Conservation (phyloP, 2,797 vertebrate species). For the Tympanoctomys barrerae region DNA sequence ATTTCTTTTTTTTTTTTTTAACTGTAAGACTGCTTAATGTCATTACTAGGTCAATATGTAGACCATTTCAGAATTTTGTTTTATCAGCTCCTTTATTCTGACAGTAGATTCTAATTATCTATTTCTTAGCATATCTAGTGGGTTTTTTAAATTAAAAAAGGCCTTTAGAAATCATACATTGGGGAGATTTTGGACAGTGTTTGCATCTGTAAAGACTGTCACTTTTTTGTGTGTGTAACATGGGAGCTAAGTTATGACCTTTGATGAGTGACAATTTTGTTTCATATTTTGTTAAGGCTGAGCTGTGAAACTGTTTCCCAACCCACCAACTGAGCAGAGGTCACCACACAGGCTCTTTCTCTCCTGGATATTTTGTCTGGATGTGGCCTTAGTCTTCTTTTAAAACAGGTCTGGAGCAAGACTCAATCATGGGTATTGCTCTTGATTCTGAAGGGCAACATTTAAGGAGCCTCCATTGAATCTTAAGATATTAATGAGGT, state of each 20-base stretch:
- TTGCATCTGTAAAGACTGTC: background rate
- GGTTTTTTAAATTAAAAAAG: constrained; percentile 15
- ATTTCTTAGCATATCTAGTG: background rate
- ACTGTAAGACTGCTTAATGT: background rate
- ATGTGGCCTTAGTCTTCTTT: background rate
- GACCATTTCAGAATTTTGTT: background rate
- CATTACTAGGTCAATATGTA: background rate
- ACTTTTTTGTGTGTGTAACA: background rate
- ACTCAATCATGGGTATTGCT: background rate
- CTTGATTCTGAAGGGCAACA: background rate
- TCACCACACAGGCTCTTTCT: background rate
- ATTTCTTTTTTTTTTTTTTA: background rate
- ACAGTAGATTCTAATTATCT: background rate
- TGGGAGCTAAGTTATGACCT: background rate
- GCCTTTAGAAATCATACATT: background rate
- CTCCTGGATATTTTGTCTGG: background rate
- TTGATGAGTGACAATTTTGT: background rate
- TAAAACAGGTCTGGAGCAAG: background rate
- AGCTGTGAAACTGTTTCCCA: background rate
- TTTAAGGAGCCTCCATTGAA: background rate
- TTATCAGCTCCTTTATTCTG: background rate
- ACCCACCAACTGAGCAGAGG: background rate
- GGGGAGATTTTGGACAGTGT: background rate
- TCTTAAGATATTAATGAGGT: background rate
- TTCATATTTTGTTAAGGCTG: background rate